A percentile compares a stretch with the other conserved stretches of the same genome.
phyloP scores from a whole-genome alignment of 2,113 vertebrate genomes.

The Psittacus erithacus region DNA sequence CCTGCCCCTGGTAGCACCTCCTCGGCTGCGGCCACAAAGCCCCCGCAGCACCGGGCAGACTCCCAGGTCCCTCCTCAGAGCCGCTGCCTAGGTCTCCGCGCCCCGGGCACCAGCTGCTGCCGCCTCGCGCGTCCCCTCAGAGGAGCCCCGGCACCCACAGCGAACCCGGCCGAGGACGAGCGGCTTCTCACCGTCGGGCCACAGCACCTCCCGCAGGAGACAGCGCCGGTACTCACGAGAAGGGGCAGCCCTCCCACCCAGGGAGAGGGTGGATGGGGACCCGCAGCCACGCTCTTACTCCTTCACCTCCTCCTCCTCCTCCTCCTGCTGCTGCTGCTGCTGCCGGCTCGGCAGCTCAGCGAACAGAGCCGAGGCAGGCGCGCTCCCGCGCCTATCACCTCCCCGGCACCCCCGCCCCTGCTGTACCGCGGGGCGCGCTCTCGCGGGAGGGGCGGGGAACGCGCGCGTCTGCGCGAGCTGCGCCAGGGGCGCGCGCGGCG shows the following conservation, averaged over 20 bases:
- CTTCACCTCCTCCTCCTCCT: not conserved
- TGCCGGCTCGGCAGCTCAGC: not conserved
- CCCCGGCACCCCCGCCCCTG: not conserved
- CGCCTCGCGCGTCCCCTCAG: not conserved
- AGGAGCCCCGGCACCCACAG: not conserved
- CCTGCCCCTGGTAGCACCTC: not conserved
- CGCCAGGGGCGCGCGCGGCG: not conserved
- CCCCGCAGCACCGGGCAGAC: too few relatives aligned
- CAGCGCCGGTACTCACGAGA: not conserved
- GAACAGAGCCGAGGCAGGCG: not conserved
- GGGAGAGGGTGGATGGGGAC: not conserved
- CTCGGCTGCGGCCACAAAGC: not conserved
- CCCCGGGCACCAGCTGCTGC: not conserved
- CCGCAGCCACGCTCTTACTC: not conserved
- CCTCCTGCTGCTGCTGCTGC: not conserved
- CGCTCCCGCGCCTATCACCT: slow-evolving; percentile 11
- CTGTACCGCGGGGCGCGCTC: not conserved
- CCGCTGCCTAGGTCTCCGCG: not conserved
- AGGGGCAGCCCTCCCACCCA: not conserved
- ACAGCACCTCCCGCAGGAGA: not conserved
- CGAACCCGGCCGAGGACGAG: not conserved
- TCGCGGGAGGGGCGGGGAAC: not conserved
- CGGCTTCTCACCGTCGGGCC: not conserved
- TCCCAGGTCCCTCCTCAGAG: not conserved
- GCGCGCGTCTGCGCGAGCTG: not conserved